These are phyloP conservation scores for Coecobrya sp. DNA, from an alignment of 2,888 invertebrate species.

Conservation along the genomic window DNA sequence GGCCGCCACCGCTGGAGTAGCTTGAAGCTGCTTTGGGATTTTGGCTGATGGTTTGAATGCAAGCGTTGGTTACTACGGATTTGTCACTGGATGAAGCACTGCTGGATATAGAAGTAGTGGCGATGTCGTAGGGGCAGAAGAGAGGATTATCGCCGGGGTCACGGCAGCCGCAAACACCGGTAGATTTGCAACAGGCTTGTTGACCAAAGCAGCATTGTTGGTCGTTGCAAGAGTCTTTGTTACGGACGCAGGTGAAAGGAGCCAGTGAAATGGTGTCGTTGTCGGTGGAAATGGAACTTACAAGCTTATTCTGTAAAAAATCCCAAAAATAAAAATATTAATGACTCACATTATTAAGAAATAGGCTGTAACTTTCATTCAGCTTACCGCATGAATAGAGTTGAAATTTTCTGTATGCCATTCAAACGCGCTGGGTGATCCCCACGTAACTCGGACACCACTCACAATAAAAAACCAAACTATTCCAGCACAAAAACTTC, in stretches of 20 bases:
- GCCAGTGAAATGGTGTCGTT: constrained; percentile 13
- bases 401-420: not conserved
- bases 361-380: not conserved
- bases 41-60: not conserved
- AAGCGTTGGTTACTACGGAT: constrained; percentile 12
- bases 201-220: constrained; percentile 35
- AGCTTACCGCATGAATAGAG: constrained; percentile 1
- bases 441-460: no score
- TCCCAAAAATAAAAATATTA: not conserved
- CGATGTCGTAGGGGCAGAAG: constrained; percentile 3
- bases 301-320: constrained; percentile 31
- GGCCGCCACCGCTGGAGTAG: not conserved
- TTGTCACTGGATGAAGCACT: not conserved
- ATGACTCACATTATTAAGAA: not conserved
- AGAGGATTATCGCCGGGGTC: not conserved
- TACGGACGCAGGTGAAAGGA: constrained; percentile 16
- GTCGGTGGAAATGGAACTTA: constrained; percentile 6
- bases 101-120: constrained; percentile 27
- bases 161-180: constrained; percentile 15
- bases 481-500: no score
- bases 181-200: constrained; percentile 24
- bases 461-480: no score
- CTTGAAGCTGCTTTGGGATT: not conserved
- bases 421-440: not conserved
- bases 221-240: constrained; percentile 21